A percentile compares a stretch with the other conserved stretches of the same genome.
These are phyloP conservation scores for Drosophila birchii DNA, from an alignment of 2,888 invertebrate species.

Conservation along the genomic window DNA sequence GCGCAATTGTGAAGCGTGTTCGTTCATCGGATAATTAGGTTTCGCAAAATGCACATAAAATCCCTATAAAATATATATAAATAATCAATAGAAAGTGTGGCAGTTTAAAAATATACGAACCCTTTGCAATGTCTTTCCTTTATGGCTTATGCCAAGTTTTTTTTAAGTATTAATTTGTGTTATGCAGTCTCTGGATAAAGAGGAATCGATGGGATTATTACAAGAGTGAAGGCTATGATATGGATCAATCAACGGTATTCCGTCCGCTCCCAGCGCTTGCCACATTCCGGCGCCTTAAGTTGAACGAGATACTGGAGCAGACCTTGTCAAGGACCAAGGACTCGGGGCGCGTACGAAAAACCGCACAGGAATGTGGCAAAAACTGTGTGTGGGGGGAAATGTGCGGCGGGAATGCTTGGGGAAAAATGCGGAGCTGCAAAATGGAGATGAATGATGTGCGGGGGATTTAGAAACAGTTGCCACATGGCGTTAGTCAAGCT, in stretches of 20 bases:
- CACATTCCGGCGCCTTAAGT: slow-evolving; percentile 13
- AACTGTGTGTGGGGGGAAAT: slow-evolving; percentile 22
- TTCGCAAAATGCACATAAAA: slow-evolving; percentile 3
- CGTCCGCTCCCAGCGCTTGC: background rate
- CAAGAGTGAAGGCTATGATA: slow-evolving; percentile 37
- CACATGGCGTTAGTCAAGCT: slow-evolving; percentile 61
- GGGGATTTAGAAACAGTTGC: slow-evolving; percentile 58
- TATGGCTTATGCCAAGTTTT: background rate
- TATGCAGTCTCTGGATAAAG: slow-evolving; percentile 18
- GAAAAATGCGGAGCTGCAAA: slow-evolving; percentile 10
- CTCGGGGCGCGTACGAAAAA: slow-evolving; percentile 22
- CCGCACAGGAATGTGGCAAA: slow-evolving; percentile 14
- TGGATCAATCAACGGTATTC: slow-evolving; percentile 38
- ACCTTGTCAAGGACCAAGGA: slow-evolving; percentile 33
- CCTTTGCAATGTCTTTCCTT: no score
- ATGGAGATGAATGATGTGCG: slow-evolving; percentile 62
- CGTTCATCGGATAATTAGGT: slow-evolving; percentile 18
- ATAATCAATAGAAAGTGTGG: background rate
- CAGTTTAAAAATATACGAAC: background rate
- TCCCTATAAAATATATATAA: background rate
- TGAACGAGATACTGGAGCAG: slow-evolving; percentile 30
- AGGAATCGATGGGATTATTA: slow-evolving; percentile 34
- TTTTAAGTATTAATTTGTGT: slow-evolving; percentile 22
- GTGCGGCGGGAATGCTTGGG: background rate
- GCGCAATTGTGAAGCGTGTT: slow-evolving; percentile 9